Conservation (phyloP, 2,888 invertebrate species). For the Eumerus sabulonum region DNA sequence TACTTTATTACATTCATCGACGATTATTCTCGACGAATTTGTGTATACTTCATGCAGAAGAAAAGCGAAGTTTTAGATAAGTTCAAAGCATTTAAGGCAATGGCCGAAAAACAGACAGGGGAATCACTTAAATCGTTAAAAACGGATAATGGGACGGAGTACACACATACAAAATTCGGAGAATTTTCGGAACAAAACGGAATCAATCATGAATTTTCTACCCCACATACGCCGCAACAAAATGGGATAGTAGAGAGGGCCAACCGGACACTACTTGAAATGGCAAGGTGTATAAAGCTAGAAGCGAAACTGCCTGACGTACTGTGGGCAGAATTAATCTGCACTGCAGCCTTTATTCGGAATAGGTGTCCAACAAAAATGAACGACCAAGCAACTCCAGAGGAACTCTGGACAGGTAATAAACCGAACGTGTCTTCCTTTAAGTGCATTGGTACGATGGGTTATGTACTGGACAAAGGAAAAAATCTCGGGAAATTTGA, state of each 20-base stretch:
- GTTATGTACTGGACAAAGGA: constrained; percentile 22
- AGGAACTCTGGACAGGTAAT: constrained; percentile 35
- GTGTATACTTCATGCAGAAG: constrained; percentile 34
- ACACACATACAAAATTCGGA: constrained; percentile 17
- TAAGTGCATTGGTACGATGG: constrained; percentile 4
- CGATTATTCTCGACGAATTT: constrained; percentile 36
- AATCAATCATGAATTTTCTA: constrained; percentile 7
- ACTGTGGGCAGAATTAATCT: constrained; percentile 20
- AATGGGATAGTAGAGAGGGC: constrained; percentile 8
- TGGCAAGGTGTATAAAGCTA: constrained; percentile 26
- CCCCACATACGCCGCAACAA: constrained; percentile 13
- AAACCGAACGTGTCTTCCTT: too few species aligned
- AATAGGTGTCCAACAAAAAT: constrained; percentile 35
- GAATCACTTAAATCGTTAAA: constrained; percentile 32
- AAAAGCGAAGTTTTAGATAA: constrained; percentile 31
- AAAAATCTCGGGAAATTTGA: constrained; percentile 26
- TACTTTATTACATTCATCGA: constrained; percentile 38
- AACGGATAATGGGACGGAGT: constrained; percentile 34
- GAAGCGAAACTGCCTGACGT: constrained; percentile 3
- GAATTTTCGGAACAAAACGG: constrained; percentile 6
- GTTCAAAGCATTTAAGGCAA: constrained; percentile 35
- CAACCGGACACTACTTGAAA: constrained; percentile 18
- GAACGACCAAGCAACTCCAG: constrained; percentile 18
- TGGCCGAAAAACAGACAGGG: constrained; percentile 16
- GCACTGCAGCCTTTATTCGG: too few species aligned